Conservation (phyloP, 2,797 vertebrate species). For the Tapirus indicus region DNA sequence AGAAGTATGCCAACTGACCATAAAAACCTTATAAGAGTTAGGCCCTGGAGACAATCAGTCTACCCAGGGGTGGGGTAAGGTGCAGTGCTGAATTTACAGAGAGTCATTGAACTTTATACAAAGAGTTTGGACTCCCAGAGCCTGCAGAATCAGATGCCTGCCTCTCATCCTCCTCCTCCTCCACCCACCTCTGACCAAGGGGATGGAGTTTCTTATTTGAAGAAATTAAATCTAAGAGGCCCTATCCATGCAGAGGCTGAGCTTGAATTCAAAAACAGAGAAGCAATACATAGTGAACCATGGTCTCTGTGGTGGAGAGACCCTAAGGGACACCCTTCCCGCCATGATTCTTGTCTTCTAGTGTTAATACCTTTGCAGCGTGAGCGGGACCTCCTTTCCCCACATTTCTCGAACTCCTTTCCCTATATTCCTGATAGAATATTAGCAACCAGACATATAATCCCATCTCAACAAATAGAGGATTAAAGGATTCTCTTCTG, state of each 20-base stretch:
- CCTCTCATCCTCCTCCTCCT: not conserved
- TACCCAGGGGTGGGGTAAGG: accelerated
- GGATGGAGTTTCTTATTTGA: not conserved
- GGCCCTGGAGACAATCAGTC: not conserved
- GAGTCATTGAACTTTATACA: not conserved
- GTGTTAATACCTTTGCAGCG: not conserved
- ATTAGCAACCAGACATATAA: not conserved
- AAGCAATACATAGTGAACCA: not conserved
- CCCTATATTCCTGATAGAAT: not conserved
- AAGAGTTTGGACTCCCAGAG: not conserved
- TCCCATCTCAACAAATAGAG: not conserved
- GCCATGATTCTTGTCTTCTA: not conserved
- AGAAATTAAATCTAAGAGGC: not conserved
- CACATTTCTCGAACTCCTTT: no score
- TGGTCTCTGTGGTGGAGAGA: not conserved
- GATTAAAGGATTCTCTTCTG: not conserved
- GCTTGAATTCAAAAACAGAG: not conserved
- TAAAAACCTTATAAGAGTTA: not conserved
- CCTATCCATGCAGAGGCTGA: not conserved
- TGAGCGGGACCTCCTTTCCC: not conserved
- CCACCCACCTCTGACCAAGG: not conserved
- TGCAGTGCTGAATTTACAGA: not conserved
- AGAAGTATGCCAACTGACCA: not conserved
- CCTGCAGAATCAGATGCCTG: not conserved
- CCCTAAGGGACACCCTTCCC: accelerated